Evolutionary conservation across 1,140 invertebrate species (phyloP), one percentile per base, ranked within the genome.

Genomic region (Oryctes rhinoceros): DNA sequence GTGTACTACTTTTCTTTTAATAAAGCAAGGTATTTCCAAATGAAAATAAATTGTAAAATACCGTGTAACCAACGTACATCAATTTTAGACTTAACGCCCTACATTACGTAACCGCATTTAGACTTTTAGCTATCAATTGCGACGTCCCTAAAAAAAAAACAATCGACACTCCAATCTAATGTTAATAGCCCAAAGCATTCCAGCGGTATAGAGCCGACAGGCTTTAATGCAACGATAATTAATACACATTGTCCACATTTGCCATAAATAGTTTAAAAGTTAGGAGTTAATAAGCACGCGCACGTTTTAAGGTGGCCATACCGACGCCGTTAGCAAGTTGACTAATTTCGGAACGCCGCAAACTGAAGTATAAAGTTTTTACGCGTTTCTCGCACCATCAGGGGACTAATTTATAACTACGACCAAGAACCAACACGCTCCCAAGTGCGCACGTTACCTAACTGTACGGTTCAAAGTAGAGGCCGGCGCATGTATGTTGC

Each of bases 191-290:
- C 53, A 59, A 59, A 59, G 13, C 18, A 18, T n/a, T 59, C 53
- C 53, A 13, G 18, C 53, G 15, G 18, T 18, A 59, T n/a, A 59
- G 53, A 7, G 4, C 18, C 18, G 53, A 18, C 53, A 18, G 5
- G 53, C 53, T 59, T 59, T 59, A 59, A 59, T 59, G 53, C 18
- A 59, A 59, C 53, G 53, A 18, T 18, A 59, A 59, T 59, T 59
- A 59, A 59, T 59, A 59, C 53, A 59, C 53, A 59, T n/a, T 59
- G 53, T n/a, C 53, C 4, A 59, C 53, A 59, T 59, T 59, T 59
- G n/a, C 53, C 53, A 59, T 59, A 59, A 59, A 59, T 59, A 59
- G 53, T 59, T 59, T 59, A 59, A 59, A 59, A 59, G 53, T 59
- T 59, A 59, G 18, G 18, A 59, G 53, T 59, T 59, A 59, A 59